Evolutionary conservation across 2,113 vertebrate species (phyloP), one percentile per base, ranked within the genome.

Genomic region (Meleagris gallopavo): DNA sequence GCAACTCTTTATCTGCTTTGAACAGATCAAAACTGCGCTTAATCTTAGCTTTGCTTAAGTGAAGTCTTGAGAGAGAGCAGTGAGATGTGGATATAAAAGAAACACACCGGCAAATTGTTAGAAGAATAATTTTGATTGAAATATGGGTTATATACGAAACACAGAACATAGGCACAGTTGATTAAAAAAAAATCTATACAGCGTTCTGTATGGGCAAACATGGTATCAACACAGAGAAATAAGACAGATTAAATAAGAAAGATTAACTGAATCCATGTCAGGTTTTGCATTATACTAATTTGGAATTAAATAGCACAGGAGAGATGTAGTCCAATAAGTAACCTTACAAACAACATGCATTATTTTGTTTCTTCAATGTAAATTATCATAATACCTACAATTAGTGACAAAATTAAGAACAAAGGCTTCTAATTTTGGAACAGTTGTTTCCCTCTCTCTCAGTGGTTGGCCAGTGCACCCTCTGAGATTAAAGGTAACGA

Each of bases 371-470:
- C 50, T 93, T 43, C 69, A 16, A 27, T 40, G 86, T 83, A 61
- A 92, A 92, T 36, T 46, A 92, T 94, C 55, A 54, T 1, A 62
- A 13, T 48, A 90, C 19, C 66, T 69, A 54, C 80, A 93, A 72
- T 88, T 57, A 71, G 2, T 58, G 24, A 87, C 64, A 79, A 71
- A 79, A 83, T 9, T 9, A 34, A 66, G 15, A 96, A 88, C 4
- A 62, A 12, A 55, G 7, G 38, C 73, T 89, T 76, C 40, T 50
- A 76, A 93, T 72, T 93, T 82, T 62, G 83, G 78, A 21, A 18
- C 4, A 52, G 14, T 11, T 64, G 40, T 58, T 92, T 55, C 34
- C 76, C 25, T 38, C 20, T 62, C n/a, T 50, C 57, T 78, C 73
- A 48, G 62, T 43, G 45, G 21, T 4, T 76, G 43, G 38, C 25